phyloP scores from a whole-genome alignment of 2,888 invertebrate genomes.

The Tetragonula carbonaria region DNA sequence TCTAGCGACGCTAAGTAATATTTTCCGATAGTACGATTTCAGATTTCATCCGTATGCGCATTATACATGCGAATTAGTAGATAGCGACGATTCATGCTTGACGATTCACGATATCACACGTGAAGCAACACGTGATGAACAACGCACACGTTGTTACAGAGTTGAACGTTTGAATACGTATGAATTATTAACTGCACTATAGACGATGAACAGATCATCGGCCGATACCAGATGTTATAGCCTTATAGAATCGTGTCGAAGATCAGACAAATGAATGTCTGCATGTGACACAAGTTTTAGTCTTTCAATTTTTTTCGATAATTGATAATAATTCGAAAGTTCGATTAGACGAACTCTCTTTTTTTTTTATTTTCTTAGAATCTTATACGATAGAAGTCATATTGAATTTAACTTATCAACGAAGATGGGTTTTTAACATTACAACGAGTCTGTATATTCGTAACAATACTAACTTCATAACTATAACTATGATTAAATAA shows the following conservation, averaged over 20 bases:
- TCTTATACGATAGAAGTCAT: no score
- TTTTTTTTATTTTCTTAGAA: no score
- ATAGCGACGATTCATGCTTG: background rate
- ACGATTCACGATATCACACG: background rate
- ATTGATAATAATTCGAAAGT: no score
- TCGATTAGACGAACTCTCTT: no score
- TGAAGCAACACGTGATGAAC: slow-evolving; percentile 6
- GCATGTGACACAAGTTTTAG: no score
- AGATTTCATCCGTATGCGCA: background rate
- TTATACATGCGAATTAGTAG: slow-evolving; percentile 10
- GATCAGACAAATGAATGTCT: no score
- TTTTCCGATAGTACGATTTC: slow-evolving; percentile 23
- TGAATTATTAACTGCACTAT: slow-evolving; percentile 14
- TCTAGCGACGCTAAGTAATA: slow-evolving; percentile 33
- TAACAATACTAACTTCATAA: no score
- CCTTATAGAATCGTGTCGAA: background rate
- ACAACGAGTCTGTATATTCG: no score
- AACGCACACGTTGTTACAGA: background rate
- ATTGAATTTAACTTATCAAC: no score
- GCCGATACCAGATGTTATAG: background rate
- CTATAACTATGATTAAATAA: no score
- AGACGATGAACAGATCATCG: background rate
- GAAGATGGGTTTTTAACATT: no score
- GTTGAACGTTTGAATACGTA: slow-evolving; percentile 7
- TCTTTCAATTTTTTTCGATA: no score